Base-by-base conservation (phyloP, 2,113 vertebrate species). In the Bubo bubo region DNA sequence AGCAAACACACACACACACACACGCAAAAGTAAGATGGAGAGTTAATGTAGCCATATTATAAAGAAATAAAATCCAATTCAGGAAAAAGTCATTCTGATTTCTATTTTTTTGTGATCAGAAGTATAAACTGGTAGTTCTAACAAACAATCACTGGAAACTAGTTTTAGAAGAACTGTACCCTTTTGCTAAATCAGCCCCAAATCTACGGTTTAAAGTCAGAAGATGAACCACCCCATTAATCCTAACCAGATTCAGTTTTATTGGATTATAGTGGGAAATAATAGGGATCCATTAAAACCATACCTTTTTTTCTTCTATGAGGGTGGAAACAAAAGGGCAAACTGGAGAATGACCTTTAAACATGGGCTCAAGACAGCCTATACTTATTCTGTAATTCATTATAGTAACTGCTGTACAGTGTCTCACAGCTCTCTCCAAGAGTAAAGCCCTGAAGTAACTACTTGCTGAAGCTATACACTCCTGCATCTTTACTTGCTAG, bases 1-100 rank as follows among this genome's bases (percentile, higher is more conserved):
- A 9, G 12, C 9, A 47, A 2, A 1, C 1, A 2, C 4, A 2
- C 14, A 11, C 14, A 11, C 14, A 34, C 32, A 77, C 32, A 77
- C 27, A n/a, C 5, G 5, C 12, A 81, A 37, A 8, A 68, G 35
- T 20, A 90, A 72, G 19, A 68, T 12, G 3, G 8, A 73, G 12
- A 80, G 9, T 28, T 8, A 82, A 43, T 37, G 77, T 37, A 92
- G 39, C 3, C 17, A 72, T 10, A 5, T 70, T 62, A 66, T 26
- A 41, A 71, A 52, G 12, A 91, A 77, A 64, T 26, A 77, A 86
- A 93, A 79, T 30, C 7, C 37, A 94, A 23, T 14, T 62, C n/a
- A 28, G 20, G 41, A 63, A 43, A 71, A 53, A 82, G 8, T 2
- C 2, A 37, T 13, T 86, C 13, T 14, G 2, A 49, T 45, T 63